phyloP scores from a whole-genome alignment of 2,797 vertebrate species.

The Xyrichtys novacula region DNA sequence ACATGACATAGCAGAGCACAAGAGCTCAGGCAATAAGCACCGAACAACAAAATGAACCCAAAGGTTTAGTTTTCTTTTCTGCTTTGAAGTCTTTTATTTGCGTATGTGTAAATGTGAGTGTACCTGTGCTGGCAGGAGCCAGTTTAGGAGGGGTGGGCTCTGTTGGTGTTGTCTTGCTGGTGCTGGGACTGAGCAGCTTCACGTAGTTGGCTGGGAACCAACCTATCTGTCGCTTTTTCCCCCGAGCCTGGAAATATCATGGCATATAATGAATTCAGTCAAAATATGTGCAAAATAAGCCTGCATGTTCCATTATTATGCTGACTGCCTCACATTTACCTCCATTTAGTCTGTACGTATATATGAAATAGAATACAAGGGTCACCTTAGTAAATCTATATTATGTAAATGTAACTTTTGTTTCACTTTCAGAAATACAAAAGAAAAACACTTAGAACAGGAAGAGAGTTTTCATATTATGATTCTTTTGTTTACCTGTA shows the following conservation, averaged over 20 bases:
- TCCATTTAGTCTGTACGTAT: background rate
- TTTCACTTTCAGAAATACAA: no score
- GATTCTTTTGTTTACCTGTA: conserved; percentile 86
- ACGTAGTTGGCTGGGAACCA: conserved; percentile 99
- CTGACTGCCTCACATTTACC: background rate
- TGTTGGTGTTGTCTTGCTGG: conserved; percentile 96
- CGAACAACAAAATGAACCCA: no score
- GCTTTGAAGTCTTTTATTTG: background rate
- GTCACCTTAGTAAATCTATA: background rate
- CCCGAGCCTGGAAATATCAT: conserved; percentile 88
- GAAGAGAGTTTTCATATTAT: background rate
- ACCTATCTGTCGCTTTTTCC: conserved; percentile 97
- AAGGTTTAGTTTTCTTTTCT: background rate
- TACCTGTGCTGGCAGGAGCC: conserved; percentile 76
- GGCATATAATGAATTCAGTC: conserved; percentile 17
- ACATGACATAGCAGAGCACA: no score
- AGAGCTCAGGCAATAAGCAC: no score
- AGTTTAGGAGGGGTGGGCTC: conserved; percentile 91
- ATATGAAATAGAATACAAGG: background rate
- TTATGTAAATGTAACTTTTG: no score
- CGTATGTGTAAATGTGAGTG: background rate
- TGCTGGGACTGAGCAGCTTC: conserved; percentile 96
- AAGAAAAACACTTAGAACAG: background rate
- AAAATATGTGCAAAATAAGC: background rate
- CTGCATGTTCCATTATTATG: no score